Conservation (phyloP, 2,113 vertebrate species). For the Elgaria multicarinata region DNA sequence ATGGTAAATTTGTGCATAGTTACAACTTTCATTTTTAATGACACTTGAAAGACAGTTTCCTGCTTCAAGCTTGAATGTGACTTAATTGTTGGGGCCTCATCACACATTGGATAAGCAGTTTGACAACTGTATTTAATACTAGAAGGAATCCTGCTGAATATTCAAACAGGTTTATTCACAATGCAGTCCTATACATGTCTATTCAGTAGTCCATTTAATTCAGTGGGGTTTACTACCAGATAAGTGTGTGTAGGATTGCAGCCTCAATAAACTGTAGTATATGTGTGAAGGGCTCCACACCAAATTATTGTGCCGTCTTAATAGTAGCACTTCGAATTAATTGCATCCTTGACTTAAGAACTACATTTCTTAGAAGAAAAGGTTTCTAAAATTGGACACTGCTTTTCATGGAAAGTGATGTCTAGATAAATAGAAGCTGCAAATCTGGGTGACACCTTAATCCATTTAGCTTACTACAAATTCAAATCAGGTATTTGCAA, state of each 20-base stretch:
- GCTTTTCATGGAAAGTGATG: background rate
- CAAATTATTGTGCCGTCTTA: background rate
- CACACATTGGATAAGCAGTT: background rate
- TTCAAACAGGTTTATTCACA: background rate
- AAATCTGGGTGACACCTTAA: background rate
- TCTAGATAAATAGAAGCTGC: background rate
- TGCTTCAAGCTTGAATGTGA: background rate
- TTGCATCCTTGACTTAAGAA: background rate
- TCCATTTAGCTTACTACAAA: background rate
- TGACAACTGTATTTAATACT: background rate
- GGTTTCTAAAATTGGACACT: background rate
- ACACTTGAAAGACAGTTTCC: background rate
- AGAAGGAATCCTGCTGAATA: background rate
- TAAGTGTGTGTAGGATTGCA: background rate
- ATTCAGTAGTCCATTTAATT: background rate
- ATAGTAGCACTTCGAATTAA: background rate
- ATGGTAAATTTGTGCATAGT: background rate
- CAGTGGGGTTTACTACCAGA: background rate
- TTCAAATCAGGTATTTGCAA: background rate
- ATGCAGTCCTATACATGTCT: background rate
- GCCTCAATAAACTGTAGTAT: background rate
- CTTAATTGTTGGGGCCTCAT: background rate
- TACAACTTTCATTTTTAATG: background rate
- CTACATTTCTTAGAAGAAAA: background rate
- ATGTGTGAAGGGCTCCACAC: background rate